Evolutionary conservation across 2,888 invertebrate species (phyloP).

Genomic region (Muscina levida): DNA sequence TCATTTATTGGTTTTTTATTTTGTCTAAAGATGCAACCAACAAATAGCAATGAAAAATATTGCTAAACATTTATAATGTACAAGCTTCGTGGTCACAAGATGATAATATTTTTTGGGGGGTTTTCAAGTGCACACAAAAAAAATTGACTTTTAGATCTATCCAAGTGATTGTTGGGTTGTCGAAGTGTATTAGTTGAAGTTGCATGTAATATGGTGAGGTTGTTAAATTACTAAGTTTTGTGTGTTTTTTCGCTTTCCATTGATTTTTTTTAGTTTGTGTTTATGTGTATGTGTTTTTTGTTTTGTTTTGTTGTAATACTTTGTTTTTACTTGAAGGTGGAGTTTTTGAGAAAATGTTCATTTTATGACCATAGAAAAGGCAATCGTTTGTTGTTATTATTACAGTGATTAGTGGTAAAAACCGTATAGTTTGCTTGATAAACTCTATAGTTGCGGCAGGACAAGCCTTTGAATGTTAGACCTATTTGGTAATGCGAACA

Average conservation of each 20-base stretch:
- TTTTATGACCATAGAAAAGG: background rate
- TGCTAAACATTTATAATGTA: background rate
- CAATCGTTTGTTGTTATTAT: background rate
- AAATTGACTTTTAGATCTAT: constrained; percentile 10
- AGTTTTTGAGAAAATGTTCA: constrained; percentile 7
- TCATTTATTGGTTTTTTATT: constrained; percentile 5
- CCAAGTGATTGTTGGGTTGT: background rate
- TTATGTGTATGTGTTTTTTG: too few relatives aligned
- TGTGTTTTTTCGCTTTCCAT: too few relatives aligned
- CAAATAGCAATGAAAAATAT: background rate
- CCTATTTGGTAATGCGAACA: background rate
- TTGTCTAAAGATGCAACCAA: background rate
- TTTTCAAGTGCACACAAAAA: constrained; percentile 10
- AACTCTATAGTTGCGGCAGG: background rate
- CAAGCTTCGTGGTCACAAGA: background rate
- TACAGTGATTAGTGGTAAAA: background rate
- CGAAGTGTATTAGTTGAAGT: background rate
- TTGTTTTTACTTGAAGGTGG: background rate
- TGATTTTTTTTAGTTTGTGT: too few relatives aligned
- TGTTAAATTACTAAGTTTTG: too few relatives aligned
- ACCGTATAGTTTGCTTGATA: background rate
- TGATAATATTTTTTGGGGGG: background rate
- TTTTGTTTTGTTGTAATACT: too few relatives aligned
- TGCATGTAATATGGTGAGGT: background rate
- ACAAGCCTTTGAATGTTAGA: background rate